phyloP scores from a whole-genome alignment of 1,140 invertebrate genomes.

The Drosophila kohkoa region DNA sequence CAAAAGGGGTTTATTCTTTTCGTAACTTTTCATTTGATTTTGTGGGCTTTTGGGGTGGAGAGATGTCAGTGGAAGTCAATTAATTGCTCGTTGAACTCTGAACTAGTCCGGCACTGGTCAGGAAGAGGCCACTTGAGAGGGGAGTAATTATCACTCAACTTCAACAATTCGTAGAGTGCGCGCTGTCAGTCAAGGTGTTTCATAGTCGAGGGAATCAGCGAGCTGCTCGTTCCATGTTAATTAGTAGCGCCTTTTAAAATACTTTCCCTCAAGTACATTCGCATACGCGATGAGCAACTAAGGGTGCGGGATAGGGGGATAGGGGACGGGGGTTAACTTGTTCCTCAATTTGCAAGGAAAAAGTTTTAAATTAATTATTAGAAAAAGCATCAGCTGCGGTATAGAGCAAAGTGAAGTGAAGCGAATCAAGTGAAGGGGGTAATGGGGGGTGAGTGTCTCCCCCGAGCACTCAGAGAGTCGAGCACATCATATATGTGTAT shows the following conservation, averaged over 20 bases:
- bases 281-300: not conserved
- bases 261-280: constrained; percentile 28
- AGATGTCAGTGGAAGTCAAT: constrained; percentile 30
- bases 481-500: constrained; percentile 30
- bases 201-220: not conserved
- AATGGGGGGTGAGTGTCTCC: constrained; percentile 6
- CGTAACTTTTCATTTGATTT: not conserved
- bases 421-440: no score
- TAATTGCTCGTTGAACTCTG: constrained; percentile 54
- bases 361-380: constrained; percentile 85
- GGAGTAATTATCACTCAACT: no score
- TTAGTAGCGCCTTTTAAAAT: constrained; percentile 51
- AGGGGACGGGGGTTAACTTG: not conserved
- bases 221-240: constrained; percentile 31
- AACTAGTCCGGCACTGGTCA: constrained; percentile 1
- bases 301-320: not conserved
- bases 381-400: constrained; percentile 80
- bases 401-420: constrained; percentile 15
- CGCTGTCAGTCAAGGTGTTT: not conserved
- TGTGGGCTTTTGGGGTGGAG: constrained; percentile 1
- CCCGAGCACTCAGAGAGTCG: constrained; percentile 45
- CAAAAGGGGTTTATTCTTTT: constrained; percentile 14
- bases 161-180: not conserved
- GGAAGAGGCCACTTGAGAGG: not conserved
- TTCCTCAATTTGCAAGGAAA: constrained; percentile 67